Percentiles rank a stretch among this genome's conserved stretches.
These are phyloP conservation scores for Drosophila mulleri DNA, from an alignment of 2,888 invertebrate species.

Conservation along the genomic window DNA sequence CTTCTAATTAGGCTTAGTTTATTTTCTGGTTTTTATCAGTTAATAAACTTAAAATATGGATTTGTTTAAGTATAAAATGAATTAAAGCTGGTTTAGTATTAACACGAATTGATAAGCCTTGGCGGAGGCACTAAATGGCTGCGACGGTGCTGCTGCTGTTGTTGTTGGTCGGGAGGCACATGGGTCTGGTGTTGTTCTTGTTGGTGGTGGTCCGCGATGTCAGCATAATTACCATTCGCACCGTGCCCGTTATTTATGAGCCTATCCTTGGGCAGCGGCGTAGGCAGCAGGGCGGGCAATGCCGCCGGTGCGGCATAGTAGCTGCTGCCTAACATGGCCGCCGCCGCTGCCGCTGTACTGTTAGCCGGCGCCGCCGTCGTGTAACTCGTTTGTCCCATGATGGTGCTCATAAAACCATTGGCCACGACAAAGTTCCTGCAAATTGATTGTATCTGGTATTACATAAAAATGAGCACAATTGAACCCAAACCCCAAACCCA, in stretches of 20 bases:
- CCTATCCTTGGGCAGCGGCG: constrained; percentile 59
- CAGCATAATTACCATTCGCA: constrained; percentile 68
- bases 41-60: constrained; percentile 7
- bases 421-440: constrained; percentile 88
- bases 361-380: constrained; percentile 59
- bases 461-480: constrained; percentile 43
- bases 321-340: constrained; percentile 45
- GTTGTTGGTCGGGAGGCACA: constrained; percentile 37
- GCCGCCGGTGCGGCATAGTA: constrained; percentile 84
- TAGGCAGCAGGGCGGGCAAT: constrained; percentile 79
- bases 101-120: constrained; percentile 80
- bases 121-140: constrained; percentile 52
- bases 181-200: constrained; percentile 25
- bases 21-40: constrained; percentile 14
- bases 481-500: constrained; percentile 13
- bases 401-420: constrained; percentile 87
- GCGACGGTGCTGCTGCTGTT: constrained; percentile 39
- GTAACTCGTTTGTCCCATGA: constrained; percentile 84
- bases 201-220: constrained; percentile 61
- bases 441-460: constrained; percentile 71
- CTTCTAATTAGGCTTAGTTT: constrained; percentile 15
- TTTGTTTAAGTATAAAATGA: constrained; percentile 21
- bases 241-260: constrained; percentile 53
- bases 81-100: constrained; percentile 68
- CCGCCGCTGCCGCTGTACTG: constrained; percentile 28